phyloP scores from a whole-genome alignment of 2,888 invertebrate genomes.

The Ophion slaviceki region DNA sequence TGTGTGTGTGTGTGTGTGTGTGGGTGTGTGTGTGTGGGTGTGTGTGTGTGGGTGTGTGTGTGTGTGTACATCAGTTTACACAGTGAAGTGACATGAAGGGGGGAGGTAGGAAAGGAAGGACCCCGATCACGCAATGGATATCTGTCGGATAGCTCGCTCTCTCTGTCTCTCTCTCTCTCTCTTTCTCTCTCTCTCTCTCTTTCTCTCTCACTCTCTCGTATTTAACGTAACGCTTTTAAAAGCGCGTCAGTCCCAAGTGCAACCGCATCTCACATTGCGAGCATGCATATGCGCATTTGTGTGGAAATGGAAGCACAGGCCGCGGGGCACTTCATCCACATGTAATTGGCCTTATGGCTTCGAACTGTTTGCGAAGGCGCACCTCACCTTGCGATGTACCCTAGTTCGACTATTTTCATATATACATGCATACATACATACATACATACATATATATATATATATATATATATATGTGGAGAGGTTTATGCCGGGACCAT shows the following conservation, averaged over 20 bases:
- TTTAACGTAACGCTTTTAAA: conserved; percentile 61
- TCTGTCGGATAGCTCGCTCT: conserved; percentile 61
- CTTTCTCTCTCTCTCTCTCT: too few relatives aligned
- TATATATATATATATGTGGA: too few relatives aligned
- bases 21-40: too few relatives aligned
- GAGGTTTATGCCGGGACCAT: too few relatives aligned
- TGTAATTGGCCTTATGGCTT: conserved; percentile 65
- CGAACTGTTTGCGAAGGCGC: conserved; percentile 62
- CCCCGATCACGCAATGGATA: conserved; percentile 63
- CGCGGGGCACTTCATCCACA: conserved; percentile 64
- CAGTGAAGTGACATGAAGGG: not conserved
- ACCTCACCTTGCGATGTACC: conserved; percentile 28
- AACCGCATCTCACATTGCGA: conserved; percentile 38
- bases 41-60: too few relatives aligned
- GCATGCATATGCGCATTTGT: not conserved
- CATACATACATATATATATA: not conserved
- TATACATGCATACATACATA: not conserved
- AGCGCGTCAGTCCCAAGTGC: conserved; percentile 58
- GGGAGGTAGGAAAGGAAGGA: conserved; percentile 10
- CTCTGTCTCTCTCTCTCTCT: conserved; percentile 38
- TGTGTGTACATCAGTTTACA: not conserved
- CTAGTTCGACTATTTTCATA: conserved; percentile 42
- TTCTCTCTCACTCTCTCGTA: conserved; percentile 53
- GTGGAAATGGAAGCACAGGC: conserved; percentile 56
- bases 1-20: too few relatives aligned